Evolutionary conservation across 2,797 vertebrate genomes (phyloP).

Genomic region (Pelochelys cantorii): DNA sequence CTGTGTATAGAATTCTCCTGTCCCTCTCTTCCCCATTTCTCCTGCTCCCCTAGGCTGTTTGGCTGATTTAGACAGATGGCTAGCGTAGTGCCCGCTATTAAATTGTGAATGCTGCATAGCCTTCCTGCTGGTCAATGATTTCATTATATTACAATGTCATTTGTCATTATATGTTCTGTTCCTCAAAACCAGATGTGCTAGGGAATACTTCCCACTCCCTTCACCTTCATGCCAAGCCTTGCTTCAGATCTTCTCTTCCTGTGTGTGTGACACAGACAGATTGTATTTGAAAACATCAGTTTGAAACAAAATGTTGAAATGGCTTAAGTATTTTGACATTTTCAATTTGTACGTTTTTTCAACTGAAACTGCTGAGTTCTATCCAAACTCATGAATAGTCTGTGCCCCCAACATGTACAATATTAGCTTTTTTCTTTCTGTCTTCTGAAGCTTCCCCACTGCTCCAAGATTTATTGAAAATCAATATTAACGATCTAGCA

Average conservation of each 20-base stretch:
- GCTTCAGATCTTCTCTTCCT: neutral
- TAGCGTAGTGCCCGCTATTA: neutral
- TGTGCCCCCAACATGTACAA: neutral
- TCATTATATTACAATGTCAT: neutral
- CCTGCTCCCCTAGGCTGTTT: conserved; percentile 17
- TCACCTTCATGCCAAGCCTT: neutral
- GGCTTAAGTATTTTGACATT: neutral
- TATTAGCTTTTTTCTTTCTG: neutral
- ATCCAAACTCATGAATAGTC: neutral
- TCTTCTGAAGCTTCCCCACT: neutral
- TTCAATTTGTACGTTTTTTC: neutral
- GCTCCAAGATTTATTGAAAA: neutral
- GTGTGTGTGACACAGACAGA: neutral
- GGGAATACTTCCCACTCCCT: neutral
- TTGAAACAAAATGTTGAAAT: neutral
- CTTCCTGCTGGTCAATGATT: neutral
- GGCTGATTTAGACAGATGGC: conserved; percentile 11
- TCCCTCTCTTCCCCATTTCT: conserved; percentile 13
- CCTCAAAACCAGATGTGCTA: conserved; percentile 11
- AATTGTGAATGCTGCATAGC: conserved; percentile 5
- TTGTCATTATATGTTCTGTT: conserved; percentile 11
- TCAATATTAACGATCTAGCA: neutral
- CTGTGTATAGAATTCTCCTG: conserved; percentile 9
- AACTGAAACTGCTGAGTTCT: neutral
- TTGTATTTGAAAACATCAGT: neutral